Evolutionary conservation across 2,113 vertebrate species (phyloP).

Genomic region (Alectura lathami): DNA sequence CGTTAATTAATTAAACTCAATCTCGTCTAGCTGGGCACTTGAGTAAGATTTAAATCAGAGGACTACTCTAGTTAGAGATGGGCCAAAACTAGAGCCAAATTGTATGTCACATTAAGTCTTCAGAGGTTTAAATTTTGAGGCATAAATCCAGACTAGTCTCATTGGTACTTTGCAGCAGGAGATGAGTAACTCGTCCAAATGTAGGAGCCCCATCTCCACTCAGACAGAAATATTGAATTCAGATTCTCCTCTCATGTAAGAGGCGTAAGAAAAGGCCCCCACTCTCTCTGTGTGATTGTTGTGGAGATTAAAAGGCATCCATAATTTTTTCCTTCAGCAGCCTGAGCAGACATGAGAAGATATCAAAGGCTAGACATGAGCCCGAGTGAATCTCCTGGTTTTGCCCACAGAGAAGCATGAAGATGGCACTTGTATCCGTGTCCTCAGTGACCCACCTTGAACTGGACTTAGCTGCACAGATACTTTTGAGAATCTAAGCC

Average conservation of each 20-base stretch:
- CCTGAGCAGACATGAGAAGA: neutral
- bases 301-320: neutral
- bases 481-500: neutral
- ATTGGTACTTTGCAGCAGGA: neutral
- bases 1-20: neutral
- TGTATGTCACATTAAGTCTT: neutral
- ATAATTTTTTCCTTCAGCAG: neutral
- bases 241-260: neutral
- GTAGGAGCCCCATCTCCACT: neutral
- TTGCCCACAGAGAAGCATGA: neutral
- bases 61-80: neutral
- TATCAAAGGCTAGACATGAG: neutral
- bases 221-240: neutral
- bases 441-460: neutral
- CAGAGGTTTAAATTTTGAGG: neutral
- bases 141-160: neutral
- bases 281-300: neutral
- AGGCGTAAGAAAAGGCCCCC: neutral
- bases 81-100: neutral
- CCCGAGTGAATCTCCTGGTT: neutral
- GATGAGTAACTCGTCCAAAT: neutral
- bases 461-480: neutral
- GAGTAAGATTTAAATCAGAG: neutral
- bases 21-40: neutral
- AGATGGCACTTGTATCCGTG: neutral